A percentile compares a stretch with the other conserved stretches of the same genome.
phyloP scores from a whole-genome alignment of 2,797 vertebrate genomes.

The Paedocypris micromegethes region DNA sequence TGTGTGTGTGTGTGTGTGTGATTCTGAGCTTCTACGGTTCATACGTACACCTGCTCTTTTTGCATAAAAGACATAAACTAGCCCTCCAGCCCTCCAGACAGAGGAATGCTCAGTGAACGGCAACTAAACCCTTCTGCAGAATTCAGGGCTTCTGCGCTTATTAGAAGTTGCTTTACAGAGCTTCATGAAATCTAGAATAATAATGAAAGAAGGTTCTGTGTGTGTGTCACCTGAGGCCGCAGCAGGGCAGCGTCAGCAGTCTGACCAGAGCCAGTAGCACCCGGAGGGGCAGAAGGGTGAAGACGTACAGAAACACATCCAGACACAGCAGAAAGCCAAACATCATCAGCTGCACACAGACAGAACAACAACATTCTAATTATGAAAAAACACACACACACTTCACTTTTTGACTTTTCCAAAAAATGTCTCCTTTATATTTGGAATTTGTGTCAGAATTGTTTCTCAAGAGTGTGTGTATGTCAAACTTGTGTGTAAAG shows the following conservation, averaged over 20 bases:
- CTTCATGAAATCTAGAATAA: background rate
- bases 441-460: too few relatives aligned
- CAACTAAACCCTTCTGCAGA: conserved; percentile 15
- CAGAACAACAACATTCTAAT: too few relatives aligned
- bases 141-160: conserved; percentile 5
- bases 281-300: conserved; percentile 90
- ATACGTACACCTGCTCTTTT: conserved; percentile 51
- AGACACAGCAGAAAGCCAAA: conserved; percentile 98
- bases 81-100: conserved; percentile 52
- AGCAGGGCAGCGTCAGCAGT: conserved; percentile 89
- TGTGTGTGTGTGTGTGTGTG: conserved; percentile 13
- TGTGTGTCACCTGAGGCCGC: conserved; percentile 79
- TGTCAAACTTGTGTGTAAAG: too few relatives aligned
- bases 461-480: too few relatives aligned
- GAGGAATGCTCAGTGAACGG: conserved; percentile 42
- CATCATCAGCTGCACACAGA: conserved; percentile 80
- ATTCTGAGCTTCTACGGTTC: conserved; percentile 26
- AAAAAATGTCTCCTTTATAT: too few relatives aligned
- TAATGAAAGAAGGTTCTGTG: background rate
- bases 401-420: too few relatives aligned
- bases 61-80: conserved; percentile 54
- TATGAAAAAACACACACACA: too few relatives aligned
- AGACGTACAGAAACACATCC: conserved; percentile 97
- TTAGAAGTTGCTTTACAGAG: conserved; percentile 6
- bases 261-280: conserved; percentile 86